Base-by-base conservation (phyloP, 2,113 vertebrate species). In the Hylia prasina region DNA sequence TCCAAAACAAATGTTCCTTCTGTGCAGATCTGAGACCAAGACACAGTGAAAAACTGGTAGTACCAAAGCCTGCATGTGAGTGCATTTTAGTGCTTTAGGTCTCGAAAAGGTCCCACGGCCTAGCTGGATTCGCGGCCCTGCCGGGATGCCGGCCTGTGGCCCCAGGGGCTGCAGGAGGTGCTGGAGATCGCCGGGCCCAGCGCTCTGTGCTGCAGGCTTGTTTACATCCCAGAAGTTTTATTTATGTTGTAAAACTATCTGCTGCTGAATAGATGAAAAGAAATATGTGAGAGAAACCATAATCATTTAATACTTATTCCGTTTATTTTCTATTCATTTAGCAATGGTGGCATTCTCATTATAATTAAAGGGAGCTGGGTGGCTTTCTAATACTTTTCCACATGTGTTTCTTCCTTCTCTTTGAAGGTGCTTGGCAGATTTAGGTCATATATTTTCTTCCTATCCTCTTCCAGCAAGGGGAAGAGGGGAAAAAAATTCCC, bases 351-450 rank as follows among this genome's bases (percentile, higher is more conserved):
- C 61, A 94, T 97, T 97, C 94, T 95, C 86, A 72, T 91, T 95
- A 96, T 97, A 98, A 98, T 97, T 95, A 97, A 97, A 90, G 75
- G 76, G 82, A 93, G 51, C 89, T 47, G 69, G 63, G 83, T 88
- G 65, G 94, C 79, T 91, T 96, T 80, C 77, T 95, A 90, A 94
- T 94, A 78, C 44, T 68, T 93, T 96, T 88, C 79, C 93, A 89
- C 81, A 76, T 23, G 82, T 91, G 87, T 94, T 96, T 84, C 86
- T 78, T 95, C 82, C 91, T 95, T 95, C 65, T 54, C 89, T 97
- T 97, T 88, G 94, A 96, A 97, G 91, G 70, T 90, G 78, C 94
- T 94, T 97, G 97, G 96, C 97, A 98, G 96, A 97, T 97, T 97
- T 96, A 96, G 97, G 97, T 98, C 97, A 97, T 87, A 87, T 40